Evolutionary conservation across 2,797 vertebrate genomes (phyloP).

Genomic region (Microctenopoma steveboyesi): DNA sequence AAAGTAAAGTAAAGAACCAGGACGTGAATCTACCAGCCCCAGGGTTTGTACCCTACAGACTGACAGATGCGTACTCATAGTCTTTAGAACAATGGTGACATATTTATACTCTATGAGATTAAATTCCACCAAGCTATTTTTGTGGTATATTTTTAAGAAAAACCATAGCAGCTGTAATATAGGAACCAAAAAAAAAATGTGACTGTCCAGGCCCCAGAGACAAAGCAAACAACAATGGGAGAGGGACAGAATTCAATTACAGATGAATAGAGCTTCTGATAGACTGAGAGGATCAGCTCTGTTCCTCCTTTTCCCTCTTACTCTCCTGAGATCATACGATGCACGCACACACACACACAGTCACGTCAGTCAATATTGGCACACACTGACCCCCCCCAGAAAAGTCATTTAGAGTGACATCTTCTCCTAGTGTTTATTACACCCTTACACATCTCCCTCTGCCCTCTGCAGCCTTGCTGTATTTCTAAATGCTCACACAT

Average conservation of each 20-base stretch:
- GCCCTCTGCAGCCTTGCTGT: conserved; percentile 39
- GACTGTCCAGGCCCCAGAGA: conserved; percentile 65
- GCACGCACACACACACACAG: conserved; percentile 29
- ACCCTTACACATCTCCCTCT: conserved; percentile 54
- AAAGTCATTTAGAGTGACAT: conserved; percentile 75
- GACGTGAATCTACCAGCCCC: too few species aligned
- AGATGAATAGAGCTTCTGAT: conserved; percentile 68
- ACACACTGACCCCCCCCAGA: conserved; percentile 67
- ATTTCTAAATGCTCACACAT: conserved; percentile 54
- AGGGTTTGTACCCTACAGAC: too few species aligned
- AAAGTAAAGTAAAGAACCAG: too few species aligned
- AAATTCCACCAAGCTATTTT: conserved; percentile 20
- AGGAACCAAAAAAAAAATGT: conserved; percentile 27
- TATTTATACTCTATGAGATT: not conserved
- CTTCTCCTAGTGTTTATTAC: conserved; percentile 68
- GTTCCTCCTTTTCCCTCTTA: conserved; percentile 47
- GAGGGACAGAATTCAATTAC: conserved; percentile 76
- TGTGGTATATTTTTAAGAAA: conserved; percentile 13
- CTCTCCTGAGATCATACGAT: conserved; percentile 52
- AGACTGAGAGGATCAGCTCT: conserved; percentile 69
- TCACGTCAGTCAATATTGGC: conserved; percentile 63
- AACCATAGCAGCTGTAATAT: conserved; percentile 22
- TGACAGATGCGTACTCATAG: too few species aligned
- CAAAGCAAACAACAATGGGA: conserved; percentile 71
- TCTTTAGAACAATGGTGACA: too few species aligned